These are phyloP conservation scores for Erynnis tages DNA, from an alignment of 2,888 invertebrate genomes.

Conservation along the genomic window DNA sequence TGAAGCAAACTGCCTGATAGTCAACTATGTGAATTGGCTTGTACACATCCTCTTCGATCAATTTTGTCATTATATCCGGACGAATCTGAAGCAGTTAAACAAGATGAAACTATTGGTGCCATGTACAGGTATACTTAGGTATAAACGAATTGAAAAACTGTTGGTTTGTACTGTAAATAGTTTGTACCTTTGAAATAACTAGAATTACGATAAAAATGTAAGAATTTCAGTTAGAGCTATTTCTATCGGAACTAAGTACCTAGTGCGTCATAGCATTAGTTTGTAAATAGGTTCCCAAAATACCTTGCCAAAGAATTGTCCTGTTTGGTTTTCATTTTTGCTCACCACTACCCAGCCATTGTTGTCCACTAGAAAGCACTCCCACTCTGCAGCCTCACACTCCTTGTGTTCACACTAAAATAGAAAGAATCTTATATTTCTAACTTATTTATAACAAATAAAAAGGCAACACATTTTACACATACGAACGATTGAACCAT, in stretches of 20 bases:
- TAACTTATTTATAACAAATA: no score
- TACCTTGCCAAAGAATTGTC: conserved; percentile 93
- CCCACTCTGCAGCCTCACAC: conserved; percentile 80
- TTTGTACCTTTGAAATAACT: no score
- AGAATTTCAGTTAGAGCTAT: no score
- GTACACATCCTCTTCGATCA: conserved; percentile 89
- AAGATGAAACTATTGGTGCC: background rate
- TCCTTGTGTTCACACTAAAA: conserved; percentile 76
- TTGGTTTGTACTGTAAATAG: background rate
- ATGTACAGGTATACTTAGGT: background rate
- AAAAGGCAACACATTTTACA: no score
- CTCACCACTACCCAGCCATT: conserved; percentile 94
- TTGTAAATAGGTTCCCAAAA: no score
- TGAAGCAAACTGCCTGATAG: conserved; percentile 94
- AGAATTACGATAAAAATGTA: no score
- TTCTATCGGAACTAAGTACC: no score
- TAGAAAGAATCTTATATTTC: background rate
- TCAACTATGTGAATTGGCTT: conserved; percentile 89
- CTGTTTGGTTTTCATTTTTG: conserved; percentile 86
- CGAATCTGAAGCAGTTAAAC: conserved; percentile 68
- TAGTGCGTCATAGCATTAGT: no score
- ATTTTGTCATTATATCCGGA: conserved; percentile 87
- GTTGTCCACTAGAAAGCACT: conserved; percentile 93
- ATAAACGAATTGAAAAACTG: background rate
- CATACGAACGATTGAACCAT: no score